Conservation (phyloP, 2,113 vertebrate genomes). For the Bos javanicus region DNA sequence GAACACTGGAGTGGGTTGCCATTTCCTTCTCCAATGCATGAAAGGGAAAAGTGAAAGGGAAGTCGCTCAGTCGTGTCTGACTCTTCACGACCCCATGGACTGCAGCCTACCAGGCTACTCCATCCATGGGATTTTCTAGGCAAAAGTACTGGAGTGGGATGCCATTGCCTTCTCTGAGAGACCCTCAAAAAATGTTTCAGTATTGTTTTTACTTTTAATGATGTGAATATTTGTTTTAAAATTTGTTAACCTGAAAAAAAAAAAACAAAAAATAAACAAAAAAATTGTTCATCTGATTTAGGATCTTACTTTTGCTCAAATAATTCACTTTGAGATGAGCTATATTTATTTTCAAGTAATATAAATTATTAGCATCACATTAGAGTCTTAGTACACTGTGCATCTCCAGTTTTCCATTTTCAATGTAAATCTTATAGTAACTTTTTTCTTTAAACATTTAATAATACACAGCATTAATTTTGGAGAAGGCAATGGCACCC, state of each 20-base stretch:
- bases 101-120: too few relatives aligned
- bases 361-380: not conserved
- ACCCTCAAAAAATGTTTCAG: not conserved
- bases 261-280: not conserved
- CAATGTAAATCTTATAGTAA: not conserved
- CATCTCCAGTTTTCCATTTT: not conserved
- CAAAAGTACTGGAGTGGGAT: too few relatives aligned
- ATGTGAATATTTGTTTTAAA: conserved; percentile 11
- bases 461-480: not conserved
- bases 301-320: not conserved
- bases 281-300: not conserved
- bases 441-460: not conserved
- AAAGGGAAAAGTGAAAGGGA: too few relatives aligned
- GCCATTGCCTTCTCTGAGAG: not conserved
- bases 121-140: too few relatives aligned
- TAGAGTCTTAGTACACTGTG: not conserved
- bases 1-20: too few relatives aligned
- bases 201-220: not conserved
- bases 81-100: too few relatives aligned
- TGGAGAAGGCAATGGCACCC: too few relatives aligned
- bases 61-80: too few relatives aligned
- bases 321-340: not conserved
- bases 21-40: too few relatives aligned
- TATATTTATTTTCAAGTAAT: not conserved
- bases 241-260: not conserved